Conservation (phyloP, 2,113 vertebrate genomes). For the Perccottus glenii region DNA sequence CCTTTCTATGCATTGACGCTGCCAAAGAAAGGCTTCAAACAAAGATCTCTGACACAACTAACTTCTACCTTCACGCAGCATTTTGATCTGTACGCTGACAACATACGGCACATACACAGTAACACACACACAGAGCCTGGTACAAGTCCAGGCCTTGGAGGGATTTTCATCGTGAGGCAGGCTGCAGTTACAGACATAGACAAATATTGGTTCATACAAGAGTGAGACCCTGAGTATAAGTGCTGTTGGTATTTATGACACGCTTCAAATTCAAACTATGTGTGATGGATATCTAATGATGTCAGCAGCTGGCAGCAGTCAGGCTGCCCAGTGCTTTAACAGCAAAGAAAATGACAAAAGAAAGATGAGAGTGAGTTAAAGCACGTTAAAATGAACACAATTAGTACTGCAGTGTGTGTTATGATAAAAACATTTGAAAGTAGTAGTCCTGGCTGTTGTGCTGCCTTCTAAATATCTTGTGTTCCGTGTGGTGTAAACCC, state of each 20-base stretch:
- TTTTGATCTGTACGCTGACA: background rate
- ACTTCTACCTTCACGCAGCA: slow-evolving; percentile 1
- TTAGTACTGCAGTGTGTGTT: no score
- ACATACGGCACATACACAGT: background rate
- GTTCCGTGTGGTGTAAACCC: no score
- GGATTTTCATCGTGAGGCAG: slow-evolving; percentile 24
- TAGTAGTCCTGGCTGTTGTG: no score
- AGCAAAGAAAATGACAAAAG: background rate
- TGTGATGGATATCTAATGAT: slow-evolving; percentile 38
- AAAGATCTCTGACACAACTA: slow-evolving; percentile 7
- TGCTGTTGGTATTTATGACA: slow-evolving; percentile 41
- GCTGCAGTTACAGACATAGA: slow-evolving; percentile 5
- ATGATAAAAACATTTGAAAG: no score
- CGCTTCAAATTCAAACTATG: slow-evolving; percentile 42
- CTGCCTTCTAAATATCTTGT: no score
- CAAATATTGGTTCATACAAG: slow-evolving; percentile 30
- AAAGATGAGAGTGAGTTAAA: background rate
- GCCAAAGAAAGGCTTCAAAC: slow-evolving; percentile 22
- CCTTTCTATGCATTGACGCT: slow-evolving; percentile 18
- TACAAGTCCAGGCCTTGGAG: background rate
- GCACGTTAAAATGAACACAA: background rate
- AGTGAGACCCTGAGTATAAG: slow-evolving; percentile 28
- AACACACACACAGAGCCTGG: slow-evolving; percentile 1
- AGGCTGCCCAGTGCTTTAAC: slow-evolving; percentile 27
- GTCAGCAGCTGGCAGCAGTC: slow-evolving; percentile 32